phyloP scores from a whole-genome alignment of 2,888 invertebrate species.

The Colostygia pectinataria region DNA sequence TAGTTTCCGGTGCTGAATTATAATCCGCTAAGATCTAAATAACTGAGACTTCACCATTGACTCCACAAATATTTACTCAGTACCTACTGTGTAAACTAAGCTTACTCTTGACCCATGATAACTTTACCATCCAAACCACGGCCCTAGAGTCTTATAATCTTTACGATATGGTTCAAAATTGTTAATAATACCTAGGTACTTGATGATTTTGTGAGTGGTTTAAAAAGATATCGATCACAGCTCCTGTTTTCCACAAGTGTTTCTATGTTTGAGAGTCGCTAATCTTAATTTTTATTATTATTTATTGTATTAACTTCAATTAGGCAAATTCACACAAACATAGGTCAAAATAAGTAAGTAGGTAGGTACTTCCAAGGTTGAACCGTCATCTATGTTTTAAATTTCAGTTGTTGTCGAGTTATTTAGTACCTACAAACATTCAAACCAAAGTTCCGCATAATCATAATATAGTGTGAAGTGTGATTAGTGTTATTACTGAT shows the following conservation, averaged over 20 bases:
- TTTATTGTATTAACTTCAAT: constrained; percentile 17
- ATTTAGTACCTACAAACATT: too few species aligned
- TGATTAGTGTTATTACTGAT: too few species aligned
- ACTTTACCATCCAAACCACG: constrained; percentile 30
- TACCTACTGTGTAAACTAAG: constrained; percentile 62
- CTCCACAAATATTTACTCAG: constrained; percentile 62
- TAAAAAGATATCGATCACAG: constrained; percentile 44
- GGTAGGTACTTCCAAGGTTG: too few species aligned
- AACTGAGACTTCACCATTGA: constrained; percentile 59
- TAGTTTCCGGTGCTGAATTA: constrained; percentile 53
- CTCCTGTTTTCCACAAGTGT: constrained; percentile 62
- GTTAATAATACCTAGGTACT: background rate
- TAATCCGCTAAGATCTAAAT: constrained; percentile 57
- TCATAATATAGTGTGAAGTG: too few species aligned
- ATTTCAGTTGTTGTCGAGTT: too few species aligned
- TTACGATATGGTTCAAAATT: constrained; percentile 32
- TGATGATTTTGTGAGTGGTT: constrained; percentile 14
- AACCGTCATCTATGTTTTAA: too few species aligned
- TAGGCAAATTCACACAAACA: too few species aligned
- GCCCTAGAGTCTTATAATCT: constrained; percentile 7
- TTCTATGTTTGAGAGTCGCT: constrained; percentile 63
- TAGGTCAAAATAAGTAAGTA: too few species aligned
- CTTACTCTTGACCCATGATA: constrained; percentile 43
- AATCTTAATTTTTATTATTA: constrained; percentile 56
- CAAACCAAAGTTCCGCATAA: too few species aligned